phyloP scores from a whole-genome alignment of 2,797 vertebrate species.

The Sebastes matsubarae region DNA sequence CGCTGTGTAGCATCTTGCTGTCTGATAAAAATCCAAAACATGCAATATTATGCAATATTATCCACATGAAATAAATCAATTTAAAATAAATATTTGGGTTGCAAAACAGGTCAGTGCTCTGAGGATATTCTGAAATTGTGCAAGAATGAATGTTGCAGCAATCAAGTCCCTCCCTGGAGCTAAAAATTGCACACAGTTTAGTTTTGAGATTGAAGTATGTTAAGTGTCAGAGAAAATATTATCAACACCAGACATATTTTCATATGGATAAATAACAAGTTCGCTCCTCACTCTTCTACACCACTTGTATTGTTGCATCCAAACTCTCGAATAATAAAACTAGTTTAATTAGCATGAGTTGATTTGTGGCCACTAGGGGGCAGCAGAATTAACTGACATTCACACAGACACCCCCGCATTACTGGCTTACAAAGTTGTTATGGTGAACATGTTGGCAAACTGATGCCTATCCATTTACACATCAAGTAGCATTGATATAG shows the following conservation, averaged over 20 bases:
- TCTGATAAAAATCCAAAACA: conserved; percentile 6
- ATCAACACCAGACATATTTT: conserved; percentile 22
- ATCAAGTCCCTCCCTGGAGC: conserved; percentile 22
- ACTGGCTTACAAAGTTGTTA: not conserved
- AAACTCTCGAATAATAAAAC: not conserved
- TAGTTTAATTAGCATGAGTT: not conserved
- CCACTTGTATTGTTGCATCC: not conserved
- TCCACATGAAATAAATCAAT: not conserved
- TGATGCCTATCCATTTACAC: not conserved
- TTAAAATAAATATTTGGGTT: conserved; percentile 25
- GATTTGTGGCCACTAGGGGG: conserved; percentile 34
- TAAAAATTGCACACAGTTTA: conserved; percentile 13
- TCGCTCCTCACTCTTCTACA: not conserved
- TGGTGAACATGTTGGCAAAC: not conserved
- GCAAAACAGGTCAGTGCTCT: conserved; percentile 13
- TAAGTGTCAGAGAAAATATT: conserved; percentile 18
- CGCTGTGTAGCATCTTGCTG: not conserved
- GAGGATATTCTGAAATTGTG: conserved; percentile 11
- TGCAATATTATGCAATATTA: conserved; percentile 11
- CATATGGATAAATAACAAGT: not conserved
- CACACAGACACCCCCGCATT: not conserved
- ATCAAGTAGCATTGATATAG: not conserved
- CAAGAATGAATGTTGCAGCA: conserved; percentile 14
- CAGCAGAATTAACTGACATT: not conserved
- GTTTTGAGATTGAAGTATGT: conserved; percentile 17